A percentile compares a stretch with the other conserved stretches of the same genome.
Evolutionary conservation across 53 echinoderm and acorn worm genomes (phyloP).

Genomic region (Mesocentrotus franciscanus): DNA sequence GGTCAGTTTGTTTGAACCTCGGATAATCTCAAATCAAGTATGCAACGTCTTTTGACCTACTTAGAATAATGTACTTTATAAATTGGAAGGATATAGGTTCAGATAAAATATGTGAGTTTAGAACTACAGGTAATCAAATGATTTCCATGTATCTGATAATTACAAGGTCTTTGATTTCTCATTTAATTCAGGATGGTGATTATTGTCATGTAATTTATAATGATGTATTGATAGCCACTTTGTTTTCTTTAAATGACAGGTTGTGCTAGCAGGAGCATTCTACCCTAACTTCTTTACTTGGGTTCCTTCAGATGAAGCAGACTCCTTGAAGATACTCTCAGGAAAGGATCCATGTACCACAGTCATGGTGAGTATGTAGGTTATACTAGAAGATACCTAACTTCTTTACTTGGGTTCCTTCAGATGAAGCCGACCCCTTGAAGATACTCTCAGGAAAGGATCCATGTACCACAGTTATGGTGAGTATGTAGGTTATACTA

Average conservation of each 20-base stretch:
- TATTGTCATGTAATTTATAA: not conserved
- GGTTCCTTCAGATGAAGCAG: constrained; percentile 83
- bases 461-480: constrained; percentile 97
- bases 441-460: constrained; percentile 84
- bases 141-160: not conserved
- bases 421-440: constrained; percentile 80
- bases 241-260: constrained; percentile 45
- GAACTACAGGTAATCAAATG: not conserved
- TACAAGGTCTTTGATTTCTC: no score
- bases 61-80: no score
- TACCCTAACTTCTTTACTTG: constrained; percentile 93
- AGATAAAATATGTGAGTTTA: not conserved
- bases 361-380: constrained; percentile 91
- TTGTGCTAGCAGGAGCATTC: constrained; percentile 93
- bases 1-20: constrained; percentile 56
- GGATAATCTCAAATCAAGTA: not conserved
- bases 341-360: constrained; percentile 97
- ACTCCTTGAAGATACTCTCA: constrained; percentile 82
- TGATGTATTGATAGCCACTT: not conserved
- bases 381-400: constrained; percentile 92
- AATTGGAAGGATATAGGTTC: not conserved
- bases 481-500: constrained; percentile 84
- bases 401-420: constrained; percentile 81
- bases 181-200: not conserved
- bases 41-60: not conserved